phyloP scores from a whole-genome alignment of 2,797 vertebrate genomes.

The Neomorphus geoffroyi region DNA sequence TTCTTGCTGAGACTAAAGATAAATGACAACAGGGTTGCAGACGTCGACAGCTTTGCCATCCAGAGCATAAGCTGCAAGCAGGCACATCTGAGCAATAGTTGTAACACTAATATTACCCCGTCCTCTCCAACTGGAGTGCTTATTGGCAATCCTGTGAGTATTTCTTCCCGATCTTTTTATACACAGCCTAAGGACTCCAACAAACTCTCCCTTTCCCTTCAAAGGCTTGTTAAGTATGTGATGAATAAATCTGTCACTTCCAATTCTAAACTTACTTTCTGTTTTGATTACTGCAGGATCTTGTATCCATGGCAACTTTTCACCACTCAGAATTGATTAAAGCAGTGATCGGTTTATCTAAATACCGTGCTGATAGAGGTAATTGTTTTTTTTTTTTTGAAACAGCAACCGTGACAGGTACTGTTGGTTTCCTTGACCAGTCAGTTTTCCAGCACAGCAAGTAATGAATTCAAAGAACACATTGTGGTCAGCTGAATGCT shows the following conservation, averaged over 20 bases:
- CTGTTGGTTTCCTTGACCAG: slow-evolving; percentile 73
- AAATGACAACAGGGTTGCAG: slow-evolving; percentile 44
- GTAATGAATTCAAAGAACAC: slow-evolving; percentile 60
- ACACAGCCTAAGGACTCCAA: slow-evolving; percentile 75
- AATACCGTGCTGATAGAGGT: slow-evolving; percentile 74
- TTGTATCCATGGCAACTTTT: slow-evolving; percentile 83
- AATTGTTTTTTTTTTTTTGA: slow-evolving; percentile 75
- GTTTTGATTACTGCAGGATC: slow-evolving; percentile 78
- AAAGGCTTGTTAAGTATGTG: slow-evolving; percentile 89
- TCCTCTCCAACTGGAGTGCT: slow-evolving; percentile 64
- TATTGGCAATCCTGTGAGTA: slow-evolving; percentile 69
- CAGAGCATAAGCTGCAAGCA: slow-evolving; percentile 68
- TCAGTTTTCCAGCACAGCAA: slow-evolving; percentile 45
- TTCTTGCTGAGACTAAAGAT: background rate
- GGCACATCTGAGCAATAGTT: slow-evolving; percentile 57
- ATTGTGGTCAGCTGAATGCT: slow-evolving; percentile 42
- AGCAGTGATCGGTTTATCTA: slow-evolving; percentile 78
- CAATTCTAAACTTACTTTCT: slow-evolving; percentile 84
- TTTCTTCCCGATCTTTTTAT: slow-evolving; percentile 73
- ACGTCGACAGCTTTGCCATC: slow-evolving; percentile 45
- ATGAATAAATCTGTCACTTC: slow-evolving; percentile 93
- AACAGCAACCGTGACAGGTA: slow-evolving; percentile 76
- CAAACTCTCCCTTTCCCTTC: slow-evolving; percentile 81
- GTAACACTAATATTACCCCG: slow-evolving; percentile 71
- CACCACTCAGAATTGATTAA: slow-evolving; percentile 80